Percentiles rank a stretch among this genome's conserved stretches.
phyloP scores from a whole-genome alignment of 2,113 vertebrate species.

The Chloebia gouldiae region DNA sequence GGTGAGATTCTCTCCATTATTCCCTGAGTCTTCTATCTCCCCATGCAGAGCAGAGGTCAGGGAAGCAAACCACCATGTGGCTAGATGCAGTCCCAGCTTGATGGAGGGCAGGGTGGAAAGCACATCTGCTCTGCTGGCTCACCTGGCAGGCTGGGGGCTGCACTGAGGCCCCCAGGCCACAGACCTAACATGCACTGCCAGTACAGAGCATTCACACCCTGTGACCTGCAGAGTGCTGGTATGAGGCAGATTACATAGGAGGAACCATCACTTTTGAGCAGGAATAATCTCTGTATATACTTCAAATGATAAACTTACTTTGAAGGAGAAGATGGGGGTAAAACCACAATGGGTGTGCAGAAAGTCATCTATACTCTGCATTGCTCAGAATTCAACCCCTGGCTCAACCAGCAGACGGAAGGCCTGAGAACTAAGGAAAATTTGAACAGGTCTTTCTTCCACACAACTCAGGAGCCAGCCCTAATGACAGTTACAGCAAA shows the following conservation, averaged over 20 bases:
- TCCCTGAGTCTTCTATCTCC: not conserved
- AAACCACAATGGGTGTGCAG: not conserved
- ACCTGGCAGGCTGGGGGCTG: not conserved
- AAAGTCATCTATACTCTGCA: not conserved
- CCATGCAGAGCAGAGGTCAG: not conserved
- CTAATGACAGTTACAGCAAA: not conserved
- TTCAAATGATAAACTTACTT: not conserved
- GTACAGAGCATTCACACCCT: not conserved
- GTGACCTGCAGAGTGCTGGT: not conserved
- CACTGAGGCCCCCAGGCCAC: not conserved
- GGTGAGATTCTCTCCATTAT: not conserved
- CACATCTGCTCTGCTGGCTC: not conserved
- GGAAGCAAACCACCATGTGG: not conserved
- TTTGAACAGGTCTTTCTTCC: not conserved
- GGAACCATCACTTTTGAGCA: not conserved
- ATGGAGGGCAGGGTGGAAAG: not conserved
- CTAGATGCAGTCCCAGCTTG: not conserved
- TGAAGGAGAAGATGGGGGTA: not conserved
- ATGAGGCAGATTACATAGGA: not conserved
- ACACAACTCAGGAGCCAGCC: not conserved
- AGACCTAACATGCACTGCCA: not conserved
- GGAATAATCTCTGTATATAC: not conserved
- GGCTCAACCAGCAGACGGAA: rapidly evolving
- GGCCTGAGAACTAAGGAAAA: not conserved
- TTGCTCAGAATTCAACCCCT: not conserved